These are phyloP conservation scores for Trichonephila clavipes DNA, from an alignment of 1,140 invertebrate genomes.

Conservation along the genomic window DNA sequence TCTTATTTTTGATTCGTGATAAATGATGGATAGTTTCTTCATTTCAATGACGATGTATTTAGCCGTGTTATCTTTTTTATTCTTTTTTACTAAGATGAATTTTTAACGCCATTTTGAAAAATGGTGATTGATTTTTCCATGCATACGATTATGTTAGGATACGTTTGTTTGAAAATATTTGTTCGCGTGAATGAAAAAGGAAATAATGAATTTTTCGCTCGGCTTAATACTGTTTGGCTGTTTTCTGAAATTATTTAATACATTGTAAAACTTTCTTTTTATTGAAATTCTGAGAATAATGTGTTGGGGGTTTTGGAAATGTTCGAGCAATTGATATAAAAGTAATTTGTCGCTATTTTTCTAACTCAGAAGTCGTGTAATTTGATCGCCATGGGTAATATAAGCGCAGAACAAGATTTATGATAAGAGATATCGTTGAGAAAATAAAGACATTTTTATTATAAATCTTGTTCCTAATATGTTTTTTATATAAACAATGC, in stretches of 20 bases:
- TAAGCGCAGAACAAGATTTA: too few species aligned
- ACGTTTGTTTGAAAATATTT: neutral
- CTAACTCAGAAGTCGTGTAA: neutral
- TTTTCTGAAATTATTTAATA: neutral
- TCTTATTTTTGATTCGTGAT: neutral
- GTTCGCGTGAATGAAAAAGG: neutral
- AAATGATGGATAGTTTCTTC: slow-evolving; percentile 44
- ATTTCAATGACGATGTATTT: slow-evolving; percentile 49
- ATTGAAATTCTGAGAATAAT: neutral
- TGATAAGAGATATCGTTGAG: too few species aligned
- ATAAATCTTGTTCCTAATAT: too few species aligned
- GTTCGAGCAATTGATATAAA: neutral
- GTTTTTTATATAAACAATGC: too few species aligned
- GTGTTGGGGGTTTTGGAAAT: neutral
- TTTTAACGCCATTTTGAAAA: slow-evolving; percentile 42
- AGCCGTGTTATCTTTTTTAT: neutral
- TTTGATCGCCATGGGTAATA: neutral
- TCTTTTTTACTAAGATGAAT: neutral
- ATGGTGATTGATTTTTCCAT: slow-evolving; percentile 44
- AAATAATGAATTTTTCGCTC: neutral
- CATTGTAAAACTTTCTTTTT: neutral
- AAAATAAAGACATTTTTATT: too few species aligned
- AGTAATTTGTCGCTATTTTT: neutral
- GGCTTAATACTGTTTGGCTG: neutral
- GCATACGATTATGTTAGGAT: neutral